A percentile compares a stretch with the other conserved stretches of the same genome.
Evolutionary conservation across 2,797 vertebrate genomes (phyloP).

Genomic region (Apogon hyalosoma): DNA sequence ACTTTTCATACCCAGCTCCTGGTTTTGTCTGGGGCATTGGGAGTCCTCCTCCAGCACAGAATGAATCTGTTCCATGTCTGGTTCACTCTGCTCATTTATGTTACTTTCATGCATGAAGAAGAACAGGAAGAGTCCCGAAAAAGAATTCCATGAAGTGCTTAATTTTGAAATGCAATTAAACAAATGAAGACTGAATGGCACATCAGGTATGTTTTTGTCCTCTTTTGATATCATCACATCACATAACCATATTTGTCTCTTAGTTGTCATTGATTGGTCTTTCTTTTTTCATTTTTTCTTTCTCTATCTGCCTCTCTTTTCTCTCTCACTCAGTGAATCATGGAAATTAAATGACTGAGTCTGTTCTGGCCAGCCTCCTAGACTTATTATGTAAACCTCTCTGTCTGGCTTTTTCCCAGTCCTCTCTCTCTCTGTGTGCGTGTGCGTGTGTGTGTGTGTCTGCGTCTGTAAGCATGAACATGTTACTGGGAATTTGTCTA

Average conservation of each 20-base stretch:
- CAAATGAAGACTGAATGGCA: too few species aligned
- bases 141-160: too few species aligned
- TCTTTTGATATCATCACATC: too few species aligned
- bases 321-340: constrained; percentile 67
- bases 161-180: too few species aligned
- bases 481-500: constrained; percentile 16
- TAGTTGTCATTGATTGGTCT: constrained; percentile 5
- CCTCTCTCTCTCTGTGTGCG: not conserved
- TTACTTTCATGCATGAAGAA: too few species aligned
- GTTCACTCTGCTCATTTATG: too few species aligned
- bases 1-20: too few species aligned
- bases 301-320: constrained; percentile 2
- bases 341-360: constrained; percentile 72
- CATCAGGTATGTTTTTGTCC: too few species aligned
- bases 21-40: too few species aligned
- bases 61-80: too few species aligned
- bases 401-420: constrained; percentile 67
- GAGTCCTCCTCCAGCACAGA: too few species aligned
- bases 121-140: too few species aligned
- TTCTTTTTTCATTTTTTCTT: constrained; percentile 10
- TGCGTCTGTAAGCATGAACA: constrained; percentile 2
- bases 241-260: not conserved
- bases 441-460: constrained; percentile 7
- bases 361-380: constrained; percentile 67
- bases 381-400: constrained; percentile 77